A percentile compares a stretch with the other conserved stretches of the same genome.
Conservation (phyloP, 1,140 invertebrate species). For the Drosophila fuyamai region DNA sequence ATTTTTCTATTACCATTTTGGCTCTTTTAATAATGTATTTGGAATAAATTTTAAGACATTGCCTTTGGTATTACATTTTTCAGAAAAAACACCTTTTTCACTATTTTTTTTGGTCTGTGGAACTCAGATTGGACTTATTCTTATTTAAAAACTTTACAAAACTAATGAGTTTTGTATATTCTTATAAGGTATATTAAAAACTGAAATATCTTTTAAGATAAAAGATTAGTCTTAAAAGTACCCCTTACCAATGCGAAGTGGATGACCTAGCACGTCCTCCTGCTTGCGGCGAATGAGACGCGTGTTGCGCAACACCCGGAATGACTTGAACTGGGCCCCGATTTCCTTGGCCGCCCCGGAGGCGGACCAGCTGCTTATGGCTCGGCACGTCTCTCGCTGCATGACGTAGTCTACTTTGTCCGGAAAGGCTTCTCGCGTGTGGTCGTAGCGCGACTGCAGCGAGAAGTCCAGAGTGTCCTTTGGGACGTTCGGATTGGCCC, state of each 20-base stretch:
- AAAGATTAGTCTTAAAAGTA: no score
- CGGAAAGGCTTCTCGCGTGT: slow-evolving; percentile 86
- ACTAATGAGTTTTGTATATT: no score
- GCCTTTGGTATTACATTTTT: no score
- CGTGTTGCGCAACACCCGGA: slow-evolving; percentile 87
- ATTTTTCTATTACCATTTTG: no score
- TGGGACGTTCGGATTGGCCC: slow-evolving; percentile 84
- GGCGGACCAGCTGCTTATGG: slow-evolving; percentile 56
- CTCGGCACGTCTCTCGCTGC: slow-evolving; percentile 86
- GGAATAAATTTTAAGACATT: no score
- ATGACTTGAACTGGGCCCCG: slow-evolving; percentile 55
- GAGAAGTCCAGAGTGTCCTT: slow-evolving; percentile 87
- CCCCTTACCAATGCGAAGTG: slow-evolving; percentile 67
- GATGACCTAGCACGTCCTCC: slow-evolving; percentile 70
- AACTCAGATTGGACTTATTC: no score
- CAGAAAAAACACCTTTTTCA: no score
- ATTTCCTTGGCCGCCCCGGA: slow-evolving; percentile 47
- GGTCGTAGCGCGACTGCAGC: slow-evolving; percentile 87
- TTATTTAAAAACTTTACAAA: no score
- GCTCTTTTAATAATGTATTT: no score
- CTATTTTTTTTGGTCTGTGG: no score
- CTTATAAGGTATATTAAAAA: no score
- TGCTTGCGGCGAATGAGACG: slow-evolving; percentile 67
- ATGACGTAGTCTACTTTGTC: slow-evolving; percentile 87
- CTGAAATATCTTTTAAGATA: no score